phyloP scores from a whole-genome alignment of 2,113 vertebrate species.

The Lepisosteus osseus region DNA sequence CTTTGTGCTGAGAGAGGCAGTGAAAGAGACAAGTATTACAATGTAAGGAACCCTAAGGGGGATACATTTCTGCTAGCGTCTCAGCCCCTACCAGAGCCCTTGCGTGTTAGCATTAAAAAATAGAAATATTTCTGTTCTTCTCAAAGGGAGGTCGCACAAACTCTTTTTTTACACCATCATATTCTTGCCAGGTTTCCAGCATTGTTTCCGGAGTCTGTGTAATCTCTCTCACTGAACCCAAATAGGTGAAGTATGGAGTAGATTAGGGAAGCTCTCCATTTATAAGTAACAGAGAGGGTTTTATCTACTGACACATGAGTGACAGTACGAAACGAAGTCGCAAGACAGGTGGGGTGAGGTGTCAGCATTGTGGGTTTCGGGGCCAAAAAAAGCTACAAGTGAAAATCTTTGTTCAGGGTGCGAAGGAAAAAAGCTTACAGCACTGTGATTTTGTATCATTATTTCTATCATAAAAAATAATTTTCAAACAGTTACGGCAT shows the following conservation, averaged over 20 bases:
- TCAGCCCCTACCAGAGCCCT: background rate
- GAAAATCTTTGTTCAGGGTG: no score
- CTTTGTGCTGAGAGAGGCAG: background rate
- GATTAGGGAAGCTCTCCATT: background rate
- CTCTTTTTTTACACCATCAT: background rate
- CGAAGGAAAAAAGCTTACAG: no score
- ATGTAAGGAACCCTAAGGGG: background rate
- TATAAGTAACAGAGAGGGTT: no score
- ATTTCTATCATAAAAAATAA: no score
- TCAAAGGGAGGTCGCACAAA: background rate
- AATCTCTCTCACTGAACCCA: background rate
- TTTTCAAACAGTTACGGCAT: no score
- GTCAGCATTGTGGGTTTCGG: no score
- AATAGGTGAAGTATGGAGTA: background rate
- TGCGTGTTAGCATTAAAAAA: no score
- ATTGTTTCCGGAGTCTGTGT: background rate
- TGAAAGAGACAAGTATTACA: fast-evolving
- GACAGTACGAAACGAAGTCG: no score
- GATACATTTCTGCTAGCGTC: background rate
- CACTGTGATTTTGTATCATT: no score
- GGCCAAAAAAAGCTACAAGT: no score
- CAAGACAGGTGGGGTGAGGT: no score
- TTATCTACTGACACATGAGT: no score
- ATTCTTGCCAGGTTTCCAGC: background rate
- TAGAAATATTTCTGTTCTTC: background rate